A percentile compares a stretch with the other conserved stretches of the same genome.
These are phyloP conservation scores for Mastacembelus armatus DNA, from an alignment of 2,797 vertebrate genomes.

Conservation along the genomic window DNA sequence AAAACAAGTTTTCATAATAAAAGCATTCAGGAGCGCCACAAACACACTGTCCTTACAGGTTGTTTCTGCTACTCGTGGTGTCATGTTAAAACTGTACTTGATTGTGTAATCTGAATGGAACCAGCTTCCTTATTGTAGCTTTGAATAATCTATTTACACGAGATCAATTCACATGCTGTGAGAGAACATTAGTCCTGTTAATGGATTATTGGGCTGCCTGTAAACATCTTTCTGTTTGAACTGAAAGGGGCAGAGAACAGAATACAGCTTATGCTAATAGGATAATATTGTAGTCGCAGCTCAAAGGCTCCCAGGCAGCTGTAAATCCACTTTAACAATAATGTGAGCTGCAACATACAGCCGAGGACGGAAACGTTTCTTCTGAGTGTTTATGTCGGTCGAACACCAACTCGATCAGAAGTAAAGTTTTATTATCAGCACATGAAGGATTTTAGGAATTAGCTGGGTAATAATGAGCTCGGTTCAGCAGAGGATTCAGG, in stretches of 20 bases:
- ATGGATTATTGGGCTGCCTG: slow-evolving; percentile 65
- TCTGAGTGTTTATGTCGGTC: not conserved
- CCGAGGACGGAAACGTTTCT: slow-evolving; percentile 12
- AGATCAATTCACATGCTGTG: slow-evolving; percentile 44
- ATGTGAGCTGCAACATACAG: slow-evolving; percentile 25
- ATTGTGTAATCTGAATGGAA: slow-evolving; percentile 25
- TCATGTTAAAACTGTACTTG: not conserved
- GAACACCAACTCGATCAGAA: not conserved
- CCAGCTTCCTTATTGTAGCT: slow-evolving; percentile 23
- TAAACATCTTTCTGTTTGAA: slow-evolving; percentile 65
- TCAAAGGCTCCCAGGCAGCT: slow-evolving; percentile 63
- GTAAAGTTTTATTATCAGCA: not conserved
- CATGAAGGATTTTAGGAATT: not conserved
- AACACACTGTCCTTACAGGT: too few relatives aligned
- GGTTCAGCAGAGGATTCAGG: not conserved
- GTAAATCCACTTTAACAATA: slow-evolving; percentile 69
- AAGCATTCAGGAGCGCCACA: not conserved
- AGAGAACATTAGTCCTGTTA: slow-evolving; percentile 67
- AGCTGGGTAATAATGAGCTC: not conserved
- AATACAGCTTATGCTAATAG: slow-evolving; percentile 70
- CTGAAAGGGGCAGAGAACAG: slow-evolving; percentile 50
- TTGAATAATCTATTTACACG: slow-evolving; percentile 51
- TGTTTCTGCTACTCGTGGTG: not conserved
- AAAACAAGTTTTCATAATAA: not conserved
- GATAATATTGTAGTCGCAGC: slow-evolving; percentile 62